These are phyloP conservation scores for Pterocles orientalis DNA, from an alignment of 2,113 vertebrate genomes.

Conservation along the genomic window DNA sequence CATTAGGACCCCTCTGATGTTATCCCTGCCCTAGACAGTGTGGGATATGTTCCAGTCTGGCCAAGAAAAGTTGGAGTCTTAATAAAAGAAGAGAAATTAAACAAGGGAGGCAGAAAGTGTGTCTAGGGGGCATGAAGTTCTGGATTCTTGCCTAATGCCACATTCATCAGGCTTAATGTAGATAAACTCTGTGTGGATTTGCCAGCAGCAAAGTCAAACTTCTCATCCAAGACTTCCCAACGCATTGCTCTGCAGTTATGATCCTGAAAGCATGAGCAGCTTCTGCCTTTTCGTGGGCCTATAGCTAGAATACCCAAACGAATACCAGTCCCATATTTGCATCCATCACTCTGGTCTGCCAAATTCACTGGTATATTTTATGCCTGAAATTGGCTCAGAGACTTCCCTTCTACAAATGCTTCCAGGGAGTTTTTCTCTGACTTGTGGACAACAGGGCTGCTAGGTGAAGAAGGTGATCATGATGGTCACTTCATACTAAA, in stretches of 20 bases:
- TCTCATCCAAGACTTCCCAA: not conserved
- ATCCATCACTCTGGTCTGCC: not conserved
- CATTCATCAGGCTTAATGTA: not conserved
- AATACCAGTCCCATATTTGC: not conserved
- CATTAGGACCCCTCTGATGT: not conserved
- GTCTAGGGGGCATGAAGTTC: not conserved
- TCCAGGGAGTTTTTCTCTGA: not conserved
- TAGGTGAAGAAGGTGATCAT: not conserved
- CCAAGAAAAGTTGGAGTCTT: not conserved
- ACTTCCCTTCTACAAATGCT: not conserved
- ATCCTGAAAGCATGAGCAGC: not conserved
- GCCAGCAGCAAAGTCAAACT: not conserved
- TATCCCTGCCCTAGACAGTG: not conserved
- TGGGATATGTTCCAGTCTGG: not conserved
- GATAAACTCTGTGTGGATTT: not conserved
- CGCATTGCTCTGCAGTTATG: not conserved
- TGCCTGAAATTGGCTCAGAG: not conserved
- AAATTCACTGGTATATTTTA: not conserved
- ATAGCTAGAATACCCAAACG: not conserved
- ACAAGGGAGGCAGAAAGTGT: not conserved
- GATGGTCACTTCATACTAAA: not conserved
- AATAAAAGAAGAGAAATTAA: constrained; percentile 16
- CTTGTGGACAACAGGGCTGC: not conserved
- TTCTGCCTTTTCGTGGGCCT: not conserved
- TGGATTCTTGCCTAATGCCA: constrained; percentile 34